These are phyloP conservation scores for Leptopilina drosophilae DNA, from an alignment of 2,888 invertebrate species.

Conservation along the genomic window DNA sequence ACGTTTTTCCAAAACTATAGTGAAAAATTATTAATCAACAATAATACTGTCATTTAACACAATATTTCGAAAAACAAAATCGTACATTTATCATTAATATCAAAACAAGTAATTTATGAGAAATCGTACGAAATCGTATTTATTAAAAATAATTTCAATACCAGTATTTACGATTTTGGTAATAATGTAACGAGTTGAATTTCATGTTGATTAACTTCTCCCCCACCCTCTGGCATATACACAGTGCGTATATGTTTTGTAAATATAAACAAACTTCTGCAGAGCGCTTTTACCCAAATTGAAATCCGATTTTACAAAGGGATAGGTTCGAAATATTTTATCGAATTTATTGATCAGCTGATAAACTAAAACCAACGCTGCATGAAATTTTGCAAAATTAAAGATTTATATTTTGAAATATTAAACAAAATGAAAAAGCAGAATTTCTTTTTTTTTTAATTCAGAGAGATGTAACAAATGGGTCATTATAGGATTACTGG, in stretches of 20 bases:
- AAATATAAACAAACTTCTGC: background rate
- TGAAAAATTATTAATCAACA: too few species aligned
- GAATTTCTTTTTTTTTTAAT: background rate
- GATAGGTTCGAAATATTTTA: conserved; percentile 12
- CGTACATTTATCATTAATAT: too few species aligned
- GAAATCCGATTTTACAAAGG: conserved; percentile 1
- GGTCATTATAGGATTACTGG: background rate
- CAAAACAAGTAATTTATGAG: too few species aligned
- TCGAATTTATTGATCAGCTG: background rate
- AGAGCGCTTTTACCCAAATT: conserved; percentile 19
- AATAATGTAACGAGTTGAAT: conserved; percentile 14
- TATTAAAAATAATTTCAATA: conserved; percentile 3
- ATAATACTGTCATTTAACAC: too few species aligned
- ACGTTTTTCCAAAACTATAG: background rate
- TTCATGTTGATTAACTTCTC: conserved; percentile 9
- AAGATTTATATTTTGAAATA: background rate
- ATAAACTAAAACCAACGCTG: background rate
- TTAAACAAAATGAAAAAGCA: background rate
- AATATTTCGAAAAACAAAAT: too few species aligned
- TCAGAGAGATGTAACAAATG: background rate
- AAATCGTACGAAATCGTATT: background rate
- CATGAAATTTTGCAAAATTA: background rate
- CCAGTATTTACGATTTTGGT: background rate
- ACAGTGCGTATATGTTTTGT: background rate
- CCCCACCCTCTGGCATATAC: background rate